Evolutionary conservation across 2,113 vertebrate genomes (phyloP).

Genomic region (Prunella himalayana): DNA sequence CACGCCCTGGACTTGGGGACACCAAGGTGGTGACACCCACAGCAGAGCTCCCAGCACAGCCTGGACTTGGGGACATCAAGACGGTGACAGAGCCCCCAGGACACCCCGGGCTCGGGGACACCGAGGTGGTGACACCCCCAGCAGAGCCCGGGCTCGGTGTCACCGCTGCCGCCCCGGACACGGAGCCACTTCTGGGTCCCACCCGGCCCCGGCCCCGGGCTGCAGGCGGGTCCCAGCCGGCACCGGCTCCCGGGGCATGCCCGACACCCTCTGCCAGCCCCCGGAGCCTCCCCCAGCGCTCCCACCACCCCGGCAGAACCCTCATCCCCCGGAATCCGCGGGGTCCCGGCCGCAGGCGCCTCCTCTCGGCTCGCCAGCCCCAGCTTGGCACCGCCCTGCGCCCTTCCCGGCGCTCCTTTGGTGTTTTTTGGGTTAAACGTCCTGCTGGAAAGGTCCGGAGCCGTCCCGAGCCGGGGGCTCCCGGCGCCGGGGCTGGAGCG

Average conservation of each 20-base stretch:
- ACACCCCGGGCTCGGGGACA: too few relatives aligned
- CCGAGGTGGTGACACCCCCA: too few relatives aligned
- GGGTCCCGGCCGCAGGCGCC: background rate
- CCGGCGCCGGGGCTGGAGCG: too few relatives aligned
- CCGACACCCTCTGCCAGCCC: background rate
- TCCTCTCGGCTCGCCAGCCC: background rate
- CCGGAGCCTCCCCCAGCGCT: background rate
- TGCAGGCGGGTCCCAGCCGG: background rate
- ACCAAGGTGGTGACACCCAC: fast-evolving
- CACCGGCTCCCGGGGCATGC: background rate
- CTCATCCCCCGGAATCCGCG: fast-evolving
- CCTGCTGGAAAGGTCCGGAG: background rate
- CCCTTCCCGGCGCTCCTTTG: background rate
- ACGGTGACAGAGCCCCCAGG: too few relatives aligned
- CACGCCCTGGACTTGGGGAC: too few relatives aligned
- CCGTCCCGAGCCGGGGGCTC: background rate
- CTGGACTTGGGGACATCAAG: too few relatives aligned
- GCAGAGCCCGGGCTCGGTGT: fast-evolving
- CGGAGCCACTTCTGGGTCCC: background rate
- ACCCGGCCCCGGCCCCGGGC: too few relatives aligned
- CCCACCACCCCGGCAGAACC: background rate
- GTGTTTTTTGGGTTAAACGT: background rate
- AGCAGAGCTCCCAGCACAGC: too few relatives aligned
- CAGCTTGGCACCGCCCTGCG: fast-evolving
- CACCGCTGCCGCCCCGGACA: fast-evolving